These are phyloP conservation scores for Albula glossodonta DNA, from an alignment of 2,113 vertebrate species.

Conservation along the genomic window DNA sequence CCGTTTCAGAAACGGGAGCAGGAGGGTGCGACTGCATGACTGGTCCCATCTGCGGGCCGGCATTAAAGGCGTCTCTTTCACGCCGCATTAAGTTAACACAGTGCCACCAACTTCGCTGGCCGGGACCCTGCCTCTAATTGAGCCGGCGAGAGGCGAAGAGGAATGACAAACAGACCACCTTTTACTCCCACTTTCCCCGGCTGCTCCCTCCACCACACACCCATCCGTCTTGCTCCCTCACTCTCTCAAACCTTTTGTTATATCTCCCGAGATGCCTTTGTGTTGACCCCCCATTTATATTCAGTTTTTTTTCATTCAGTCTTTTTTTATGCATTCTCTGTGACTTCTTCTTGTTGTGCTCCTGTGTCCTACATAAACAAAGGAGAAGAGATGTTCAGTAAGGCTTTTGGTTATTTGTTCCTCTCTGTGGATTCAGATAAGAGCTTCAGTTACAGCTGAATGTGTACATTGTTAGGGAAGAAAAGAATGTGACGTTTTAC, in stretches of 20 bases:
- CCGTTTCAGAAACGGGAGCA: constrained; percentile 56
- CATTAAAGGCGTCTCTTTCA: constrained; percentile 81
- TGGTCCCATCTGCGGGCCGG: constrained; percentile 75
- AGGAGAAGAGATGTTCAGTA: background rate
- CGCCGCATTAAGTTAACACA: constrained; percentile 80
- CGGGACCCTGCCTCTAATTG: constrained; percentile 74
- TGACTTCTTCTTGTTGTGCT: background rate
- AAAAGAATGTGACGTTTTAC: background rate
- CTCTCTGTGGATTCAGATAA: background rate
- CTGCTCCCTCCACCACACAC: background rate
- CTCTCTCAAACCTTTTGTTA: background rate
- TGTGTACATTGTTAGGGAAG: background rate
- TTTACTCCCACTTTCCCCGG: constrained; percentile 27
- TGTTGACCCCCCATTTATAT: constrained; percentile 37
- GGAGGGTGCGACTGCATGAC: constrained; percentile 74
- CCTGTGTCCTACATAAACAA: background rate
- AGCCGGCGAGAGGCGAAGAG: constrained; percentile 51
- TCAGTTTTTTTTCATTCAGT: constrained; percentile 22
- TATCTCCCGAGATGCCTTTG: constrained; percentile 48
- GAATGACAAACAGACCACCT: constrained; percentile 39
- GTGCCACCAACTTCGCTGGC: constrained; percentile 64
- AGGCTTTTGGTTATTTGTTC: background rate
- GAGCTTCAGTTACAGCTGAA: background rate
- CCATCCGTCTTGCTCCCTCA: background rate
- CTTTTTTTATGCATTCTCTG: constrained; percentile 12